Conservation (phyloP, 2,797 vertebrate genomes). For the Gambusia yucatana region DNA sequence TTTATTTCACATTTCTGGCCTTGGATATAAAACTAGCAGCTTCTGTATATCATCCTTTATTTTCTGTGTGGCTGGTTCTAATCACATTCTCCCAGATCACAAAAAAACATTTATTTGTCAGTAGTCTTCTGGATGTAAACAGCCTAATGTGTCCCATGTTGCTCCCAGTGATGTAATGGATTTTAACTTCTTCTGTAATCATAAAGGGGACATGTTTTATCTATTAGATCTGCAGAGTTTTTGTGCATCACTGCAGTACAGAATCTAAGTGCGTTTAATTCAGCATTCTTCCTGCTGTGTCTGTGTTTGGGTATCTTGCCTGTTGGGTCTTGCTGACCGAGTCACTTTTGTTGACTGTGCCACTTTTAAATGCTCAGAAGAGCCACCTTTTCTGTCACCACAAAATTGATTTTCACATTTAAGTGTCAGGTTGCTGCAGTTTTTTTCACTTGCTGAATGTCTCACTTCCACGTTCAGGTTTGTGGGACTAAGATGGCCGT, state of each 20-base stretch:
- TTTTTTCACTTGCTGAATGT: slow-evolving; percentile 2
- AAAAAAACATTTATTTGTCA: slow-evolving; percentile 20
- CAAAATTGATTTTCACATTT: slow-evolving; percentile 21
- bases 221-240: background rate
- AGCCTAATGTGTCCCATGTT: slow-evolving; percentile 16
- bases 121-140: slow-evolving; percentile 19
- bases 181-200: slow-evolving; percentile 7
- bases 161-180: slow-evolving; percentile 3
- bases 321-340: slow-evolving; percentile 47
- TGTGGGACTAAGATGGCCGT: background rate
- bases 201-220: background rate
- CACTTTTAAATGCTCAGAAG: slow-evolving; percentile 26
- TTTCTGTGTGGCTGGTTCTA: slow-evolving; percentile 16
- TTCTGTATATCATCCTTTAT: slow-evolving; percentile 9
- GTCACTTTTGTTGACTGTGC: slow-evolving; percentile 21
- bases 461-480: background rate
- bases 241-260: background rate
- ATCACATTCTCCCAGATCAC: slow-evolving; percentile 13
- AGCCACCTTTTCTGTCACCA: slow-evolving; percentile 15
- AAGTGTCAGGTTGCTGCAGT: slow-evolving; percentile 6
- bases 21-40: slow-evolving; percentile 7
- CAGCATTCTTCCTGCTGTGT: slow-evolving; percentile 14
- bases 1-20: slow-evolving; percentile 20
- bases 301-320: slow-evolving; percentile 32
- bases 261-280: slow-evolving; percentile 17